phyloP scores from a whole-genome alignment of 2,797 vertebrate species.

The Lutjanus campechanus region DNA sequence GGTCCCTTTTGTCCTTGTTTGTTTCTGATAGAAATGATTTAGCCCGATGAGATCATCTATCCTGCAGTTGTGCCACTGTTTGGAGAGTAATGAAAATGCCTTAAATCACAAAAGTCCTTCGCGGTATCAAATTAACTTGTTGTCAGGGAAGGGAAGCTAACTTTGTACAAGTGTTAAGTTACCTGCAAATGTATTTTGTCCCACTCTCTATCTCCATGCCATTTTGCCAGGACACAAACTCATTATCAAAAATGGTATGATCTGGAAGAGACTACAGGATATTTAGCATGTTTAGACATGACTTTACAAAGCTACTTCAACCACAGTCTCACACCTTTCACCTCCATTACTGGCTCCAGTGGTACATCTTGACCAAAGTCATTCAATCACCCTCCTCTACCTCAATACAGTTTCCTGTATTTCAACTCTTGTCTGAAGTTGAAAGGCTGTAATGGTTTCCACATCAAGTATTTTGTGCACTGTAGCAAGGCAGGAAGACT shows the following conservation, averaged over 20 bases:
- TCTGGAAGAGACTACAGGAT: constrained; percentile 12
- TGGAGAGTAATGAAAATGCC: constrained; percentile 33
- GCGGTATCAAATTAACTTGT: constrained; percentile 49
- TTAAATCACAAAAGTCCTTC: constrained; percentile 14
- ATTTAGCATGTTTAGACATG: constrained; percentile 12
- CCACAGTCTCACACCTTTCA: constrained; percentile 20
- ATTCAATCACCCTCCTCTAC: not conserved
- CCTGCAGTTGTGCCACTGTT: constrained; percentile 10
- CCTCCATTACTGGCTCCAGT: constrained; percentile 9
- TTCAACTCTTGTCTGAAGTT: not conserved
- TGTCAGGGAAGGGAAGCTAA: constrained; percentile 31
- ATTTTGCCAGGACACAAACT: not conserved
- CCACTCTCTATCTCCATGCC: not conserved
- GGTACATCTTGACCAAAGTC: constrained; percentile 16
- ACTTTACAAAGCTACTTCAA: not conserved
- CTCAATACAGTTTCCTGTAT: not conserved
- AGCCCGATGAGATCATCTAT: constrained; percentile 33
- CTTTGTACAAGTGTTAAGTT: constrained; percentile 3
- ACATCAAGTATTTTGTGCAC: not conserved
- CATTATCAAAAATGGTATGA: constrained; percentile 7
- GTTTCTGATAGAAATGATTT: constrained; percentile 15
- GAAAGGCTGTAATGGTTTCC: not conserved
- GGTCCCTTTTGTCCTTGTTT: constrained; percentile 25
- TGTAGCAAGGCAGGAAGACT: not conserved
- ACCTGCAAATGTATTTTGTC: constrained; percentile 2